A percentile compares a stretch with the other conserved stretches of the same genome.
These are phyloP conservation scores for Sphaeramia orbicularis DNA, from an alignment of 2,797 vertebrate species.

Conservation along the genomic window DNA sequence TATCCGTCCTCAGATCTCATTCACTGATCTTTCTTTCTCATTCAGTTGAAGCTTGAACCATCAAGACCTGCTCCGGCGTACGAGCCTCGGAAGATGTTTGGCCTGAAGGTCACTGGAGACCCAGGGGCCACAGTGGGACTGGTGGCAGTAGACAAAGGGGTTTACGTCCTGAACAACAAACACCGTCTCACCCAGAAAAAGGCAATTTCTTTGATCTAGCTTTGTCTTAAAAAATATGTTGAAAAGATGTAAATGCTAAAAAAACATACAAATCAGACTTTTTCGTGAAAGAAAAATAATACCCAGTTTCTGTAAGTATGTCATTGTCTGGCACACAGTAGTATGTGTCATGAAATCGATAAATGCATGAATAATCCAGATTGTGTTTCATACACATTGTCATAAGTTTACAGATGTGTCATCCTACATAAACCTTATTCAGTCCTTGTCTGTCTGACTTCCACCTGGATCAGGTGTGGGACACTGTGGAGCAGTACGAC, in stretches of 20 bases:
- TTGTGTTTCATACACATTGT: too few relatives aligned
- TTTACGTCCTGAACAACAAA: slow-evolving; percentile 89
- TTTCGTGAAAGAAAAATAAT: too few relatives aligned
- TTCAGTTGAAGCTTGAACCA: slow-evolving; percentile 38
- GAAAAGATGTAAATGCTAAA: too few relatives aligned
- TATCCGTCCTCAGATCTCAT: background rate
- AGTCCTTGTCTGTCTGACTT: background rate
- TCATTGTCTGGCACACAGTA: too few relatives aligned
- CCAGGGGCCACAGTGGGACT: slow-evolving; percentile 84
- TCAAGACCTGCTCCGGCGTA: background rate
- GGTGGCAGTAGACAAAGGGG: slow-evolving; percentile 90
- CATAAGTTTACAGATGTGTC: background rate
- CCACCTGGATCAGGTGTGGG: slow-evolving; percentile 85
- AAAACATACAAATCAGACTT: too few relatives aligned
- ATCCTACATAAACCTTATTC: background rate
- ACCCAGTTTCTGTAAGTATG: too few relatives aligned
- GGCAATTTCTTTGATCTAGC: slow-evolving; percentile 60
- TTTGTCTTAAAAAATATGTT: background rate
- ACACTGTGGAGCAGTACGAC: slow-evolving; percentile 85
- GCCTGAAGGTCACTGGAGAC: slow-evolving; percentile 85
- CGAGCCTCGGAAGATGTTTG: slow-evolving; percentile 71
- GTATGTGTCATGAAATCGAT: too few relatives aligned
- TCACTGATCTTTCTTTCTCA: background rate
- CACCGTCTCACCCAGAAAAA: slow-evolving; percentile 87
- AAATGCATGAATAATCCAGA: too few relatives aligned